phyloP scores from a whole-genome alignment of 1,140 invertebrate species.

The Drosophila takahashii region DNA sequence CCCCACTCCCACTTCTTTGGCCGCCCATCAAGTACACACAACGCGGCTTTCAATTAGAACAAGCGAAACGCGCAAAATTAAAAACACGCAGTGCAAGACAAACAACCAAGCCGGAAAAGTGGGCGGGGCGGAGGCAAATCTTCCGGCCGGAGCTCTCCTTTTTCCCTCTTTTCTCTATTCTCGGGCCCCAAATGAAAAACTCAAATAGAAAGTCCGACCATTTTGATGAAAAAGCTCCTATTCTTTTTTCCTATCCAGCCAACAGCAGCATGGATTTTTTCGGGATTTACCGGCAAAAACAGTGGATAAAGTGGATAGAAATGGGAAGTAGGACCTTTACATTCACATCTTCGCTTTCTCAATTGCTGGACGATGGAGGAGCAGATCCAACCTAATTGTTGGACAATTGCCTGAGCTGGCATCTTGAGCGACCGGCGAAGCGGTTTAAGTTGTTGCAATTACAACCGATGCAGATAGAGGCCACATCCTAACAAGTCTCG shows the following conservation, averaged over 20 bases:
- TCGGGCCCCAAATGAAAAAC: slow-evolving; percentile 68
- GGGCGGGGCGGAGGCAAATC: slow-evolving; percentile 15
- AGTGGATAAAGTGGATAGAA: slow-evolving; percentile 4
- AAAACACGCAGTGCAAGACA: slow-evolving; percentile 81
- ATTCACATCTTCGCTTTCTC: too few species aligned
- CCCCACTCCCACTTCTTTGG: background rate
- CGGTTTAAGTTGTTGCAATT: slow-evolving; percentile 80
- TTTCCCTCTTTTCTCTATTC: background rate
- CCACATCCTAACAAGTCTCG: too few species aligned
- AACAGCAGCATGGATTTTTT: slow-evolving; percentile 26
- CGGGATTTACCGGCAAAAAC: slow-evolving; percentile 27
- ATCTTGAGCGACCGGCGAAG: slow-evolving; percentile 67
- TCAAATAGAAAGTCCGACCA: slow-evolving; percentile 66
- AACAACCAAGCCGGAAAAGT: slow-evolving; percentile 43
- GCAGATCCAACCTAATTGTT: slow-evolving; percentile 67
- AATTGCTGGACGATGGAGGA: background rate
- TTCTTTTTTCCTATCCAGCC: slow-evolving; percentile 6
- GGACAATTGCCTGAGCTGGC: slow-evolving; percentile 68
- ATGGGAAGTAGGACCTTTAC: slow-evolving; percentile 3
- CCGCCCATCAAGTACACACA: slow-evolving; percentile 54
- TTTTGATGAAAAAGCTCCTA: slow-evolving; percentile 12
- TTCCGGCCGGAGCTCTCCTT: background rate
- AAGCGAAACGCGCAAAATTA: slow-evolving; percentile 82
- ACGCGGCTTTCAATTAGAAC: slow-evolving; percentile 81
- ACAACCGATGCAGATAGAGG: slow-evolving; percentile 68